Conservation (phyloP, 2,888 invertebrate species). For the Dryadula phaetusa region DNA sequence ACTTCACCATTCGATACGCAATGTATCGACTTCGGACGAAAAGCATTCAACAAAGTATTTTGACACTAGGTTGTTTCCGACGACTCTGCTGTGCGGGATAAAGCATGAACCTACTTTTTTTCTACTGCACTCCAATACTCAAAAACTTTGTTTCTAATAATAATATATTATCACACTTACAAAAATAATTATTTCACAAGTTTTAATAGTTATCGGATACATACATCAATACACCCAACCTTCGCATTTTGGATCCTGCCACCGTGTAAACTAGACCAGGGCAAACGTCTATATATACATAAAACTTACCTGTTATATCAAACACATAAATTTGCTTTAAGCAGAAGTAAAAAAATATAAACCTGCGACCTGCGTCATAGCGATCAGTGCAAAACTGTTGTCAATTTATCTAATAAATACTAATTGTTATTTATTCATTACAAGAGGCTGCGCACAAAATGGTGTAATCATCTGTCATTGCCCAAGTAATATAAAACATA, state of each 20-base stretch:
- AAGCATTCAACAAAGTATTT: too few relatives aligned
- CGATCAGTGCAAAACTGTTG: background rate
- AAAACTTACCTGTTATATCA: background rate
- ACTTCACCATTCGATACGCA: too few relatives aligned
- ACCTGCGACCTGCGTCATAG: constrained; percentile 16
- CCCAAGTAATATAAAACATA: constrained; percentile 12
- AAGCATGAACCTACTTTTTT: too few relatives aligned
- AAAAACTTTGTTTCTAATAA: too few relatives aligned
- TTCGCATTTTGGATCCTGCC: background rate
- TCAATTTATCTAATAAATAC: constrained; percentile 16
- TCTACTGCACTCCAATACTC: too few relatives aligned
- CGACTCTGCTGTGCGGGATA: too few relatives aligned
- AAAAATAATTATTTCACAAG: too few relatives aligned
- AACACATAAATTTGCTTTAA: background rate
- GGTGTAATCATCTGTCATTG: constrained; percentile 23
- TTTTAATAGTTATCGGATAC: background rate
- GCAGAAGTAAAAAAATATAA: constrained; percentile 4
- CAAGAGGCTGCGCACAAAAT: constrained; percentile 7
- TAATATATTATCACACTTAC: too few relatives aligned
- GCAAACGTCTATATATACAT: background rate
- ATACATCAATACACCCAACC: background rate
- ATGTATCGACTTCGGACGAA: too few relatives aligned
- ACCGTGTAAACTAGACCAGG: constrained; percentile 12
- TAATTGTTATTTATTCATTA: constrained; percentile 19
- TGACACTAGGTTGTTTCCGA: too few relatives aligned